Base-by-base conservation (phyloP, 2,113 vertebrate species). In the Caracal caracal region DNA sequence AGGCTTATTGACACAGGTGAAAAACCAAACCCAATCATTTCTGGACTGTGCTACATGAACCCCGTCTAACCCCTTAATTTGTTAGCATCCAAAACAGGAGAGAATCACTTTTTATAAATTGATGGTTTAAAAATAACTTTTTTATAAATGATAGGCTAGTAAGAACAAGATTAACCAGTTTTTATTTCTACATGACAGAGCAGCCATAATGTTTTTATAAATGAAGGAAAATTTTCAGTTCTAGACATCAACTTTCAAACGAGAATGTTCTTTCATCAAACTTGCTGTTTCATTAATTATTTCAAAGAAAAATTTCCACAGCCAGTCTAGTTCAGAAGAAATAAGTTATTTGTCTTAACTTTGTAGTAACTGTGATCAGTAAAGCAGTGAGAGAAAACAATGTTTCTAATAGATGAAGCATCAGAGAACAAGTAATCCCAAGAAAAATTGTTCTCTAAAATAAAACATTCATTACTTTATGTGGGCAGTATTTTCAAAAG, bases 81-180 rank as follows among this genome's bases (percentile, higher is more conserved):
- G 61, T 88, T 96, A 92, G 76, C n/a, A 73, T 49, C 12, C 59
- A 92, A 92, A 92, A 92, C 20, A 61, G 17, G 22, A 86, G 1
- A 95, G 35, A 90, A 88, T 83, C n/a, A 88, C 68, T 79, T 95
- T 80, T 73, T 13, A 90, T 51, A 92, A 87, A 63, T 8, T 43
- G 19, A 71, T 24, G 5, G 47, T 12, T 47, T 53, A 79, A 85
- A 53, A 85, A 92, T 37, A n/a, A 86, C 43, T 92, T 92, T 92
- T 63, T 94, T 90, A 83, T 73, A 90, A 95, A 73, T 11, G 30
- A 93, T 47, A n/a, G 63, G 28, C 80, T 93, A 92, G 43, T 65
- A 97, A 71, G n/a, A 94, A 92, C 61, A 97, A 93, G 53, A 95
- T 59, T 95, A 94, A 97, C 17, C 51, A 84, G 80, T 79, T 93